Evolutionary conservation across 2,888 invertebrate species (phyloP).

Genomic region (Philereme vetulata): DNA sequence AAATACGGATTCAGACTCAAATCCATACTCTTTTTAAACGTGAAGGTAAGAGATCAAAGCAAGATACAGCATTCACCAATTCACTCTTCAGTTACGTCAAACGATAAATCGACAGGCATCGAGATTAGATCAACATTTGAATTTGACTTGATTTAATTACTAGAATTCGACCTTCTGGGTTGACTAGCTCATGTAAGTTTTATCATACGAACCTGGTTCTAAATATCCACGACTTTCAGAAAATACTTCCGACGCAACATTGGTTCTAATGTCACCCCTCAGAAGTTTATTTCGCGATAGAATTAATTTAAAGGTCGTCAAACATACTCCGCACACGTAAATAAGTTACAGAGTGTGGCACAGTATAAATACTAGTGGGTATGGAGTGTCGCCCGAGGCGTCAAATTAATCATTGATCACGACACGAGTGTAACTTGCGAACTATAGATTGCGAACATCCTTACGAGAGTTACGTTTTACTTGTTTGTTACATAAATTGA

Average conservation of each 20-base stretch:
- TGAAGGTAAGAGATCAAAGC: too few relatives aligned
- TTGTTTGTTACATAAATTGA: constrained; percentile 17
- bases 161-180: too few relatives aligned
- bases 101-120: too few relatives aligned
- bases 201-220: too few relatives aligned
- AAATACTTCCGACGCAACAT: not conserved
- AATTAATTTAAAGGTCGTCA: constrained; percentile 31
- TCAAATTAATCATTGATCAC: constrained; percentile 49
- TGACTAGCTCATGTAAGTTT: too few relatives aligned
- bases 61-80: too few relatives aligned
- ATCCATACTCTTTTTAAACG: too few relatives aligned
- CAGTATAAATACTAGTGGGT: not conserved
- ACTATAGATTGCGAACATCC: constrained; percentile 38
- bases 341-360: constrained; percentile 20
- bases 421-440: constrained; percentile 40
- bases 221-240: too few relatives aligned
- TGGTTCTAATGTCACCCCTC: not conserved
- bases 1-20: too few relatives aligned
- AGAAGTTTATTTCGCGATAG: constrained; percentile 10
- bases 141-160: too few relatives aligned
- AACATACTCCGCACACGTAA: constrained; percentile 35
- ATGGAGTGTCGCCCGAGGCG: constrained; percentile 33
- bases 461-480: constrained; percentile 28
- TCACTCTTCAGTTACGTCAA: too few relatives aligned
- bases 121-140: too few relatives aligned